Base-by-base conservation (phyloP, 2,888 invertebrate species). In the Mactromeris polynyma region DNA sequence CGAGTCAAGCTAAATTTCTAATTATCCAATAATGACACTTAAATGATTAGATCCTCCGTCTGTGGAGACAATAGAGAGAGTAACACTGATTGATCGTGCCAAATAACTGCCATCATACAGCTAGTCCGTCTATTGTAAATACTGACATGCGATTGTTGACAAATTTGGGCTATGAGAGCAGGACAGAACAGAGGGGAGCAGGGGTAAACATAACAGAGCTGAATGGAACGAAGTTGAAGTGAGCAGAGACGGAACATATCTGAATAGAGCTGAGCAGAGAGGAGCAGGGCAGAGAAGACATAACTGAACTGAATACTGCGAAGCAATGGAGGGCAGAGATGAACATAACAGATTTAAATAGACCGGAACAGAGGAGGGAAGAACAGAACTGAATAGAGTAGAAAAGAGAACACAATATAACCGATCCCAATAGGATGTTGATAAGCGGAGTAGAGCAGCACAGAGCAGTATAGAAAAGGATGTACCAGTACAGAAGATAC, bases 1-100 rank as follows among this genome's bases (percentile, higher is more conserved):
- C 36, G 26, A 73, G 11, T 36, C 7, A 33, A 36, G 36, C 19
- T 73, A 26, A 73, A 36, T 33, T 33, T 33, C 31, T 73, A 73
- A 73, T 36, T 33, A 17, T 73, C 73, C 36, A 73, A 73, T 73
- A 73, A 73, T 33, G 73, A 33, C 73, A 73, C 21, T 73, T 73
- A 17, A 73, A 73, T 17, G 33, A 73, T 73, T 33, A 36, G 73
- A 73, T 73, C 0, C 17, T 36, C 14, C 4, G n/a, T 19, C 14
- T 11, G 11, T 33, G 9, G 6, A 73, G 73, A 73, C 73, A 73
- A 19, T 7, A n/a, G 3, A 26, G n/a, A 73, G 19, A 17, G 17
- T 33, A 19, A 73, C 19, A 33, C 73, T 73, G 73, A 73, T 73
- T 73, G 73, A 73, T 73, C 1, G 17, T 14, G 6, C 33, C 31